Evolutionary conservation across 2,113 vertebrate species (phyloP), one percentile per base, ranked within the genome.

Genomic region (Perognathus longimembris): DNA sequence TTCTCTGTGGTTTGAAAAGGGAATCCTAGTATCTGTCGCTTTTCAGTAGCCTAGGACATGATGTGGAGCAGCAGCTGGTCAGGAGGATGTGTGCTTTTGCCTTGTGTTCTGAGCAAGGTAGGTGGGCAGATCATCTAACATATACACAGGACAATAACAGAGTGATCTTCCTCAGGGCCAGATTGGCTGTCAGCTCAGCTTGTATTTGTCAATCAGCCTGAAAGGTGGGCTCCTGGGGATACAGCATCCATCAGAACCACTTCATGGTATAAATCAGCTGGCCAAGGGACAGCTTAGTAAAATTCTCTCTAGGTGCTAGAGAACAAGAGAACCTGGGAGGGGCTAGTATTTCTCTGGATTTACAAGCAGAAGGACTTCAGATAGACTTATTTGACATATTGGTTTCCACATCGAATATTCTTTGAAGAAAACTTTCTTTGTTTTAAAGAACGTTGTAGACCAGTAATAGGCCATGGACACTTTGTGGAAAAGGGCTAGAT

Each of bases 321-420:
- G 74, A 69, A 74, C 73, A 32, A 63, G n/a, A 64, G 63, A 36
- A 36, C 22, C 36, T 6, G 34, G 20, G 54, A 85, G 64, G 28
- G 10, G 54, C 30, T 24, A 83, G 32, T 24, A 45, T 40, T 61
- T 28, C 21, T 45, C 42, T 3, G 32, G 77, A 11, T 67, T 92
- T 82, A 87, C 77, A 89, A 89, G 63, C 15, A 24, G 24, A 92
- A 45, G 67, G 57, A 45, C 28, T 85, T 85, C 70, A 63, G 74
- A 74, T 86, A 83, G 54, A 54, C 22, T 63, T 81, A 17, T 81
- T 79, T 77, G 76, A 36, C 3, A 0, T 75, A 78, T 64, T 92
- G n/a, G 30, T 74, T 93, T 87, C 76, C 34, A 81, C 82, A 66
- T 79, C n/a, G 74, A 67, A 67, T 93, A 84, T 84, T 73, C n/a